A percentile compares a stretch with the other conserved stretches of the same genome.
These are phyloP conservation scores for Macrosteles quadrilineatus DNA, from an alignment of 1,140 invertebrate species.

Conservation along the genomic window DNA sequence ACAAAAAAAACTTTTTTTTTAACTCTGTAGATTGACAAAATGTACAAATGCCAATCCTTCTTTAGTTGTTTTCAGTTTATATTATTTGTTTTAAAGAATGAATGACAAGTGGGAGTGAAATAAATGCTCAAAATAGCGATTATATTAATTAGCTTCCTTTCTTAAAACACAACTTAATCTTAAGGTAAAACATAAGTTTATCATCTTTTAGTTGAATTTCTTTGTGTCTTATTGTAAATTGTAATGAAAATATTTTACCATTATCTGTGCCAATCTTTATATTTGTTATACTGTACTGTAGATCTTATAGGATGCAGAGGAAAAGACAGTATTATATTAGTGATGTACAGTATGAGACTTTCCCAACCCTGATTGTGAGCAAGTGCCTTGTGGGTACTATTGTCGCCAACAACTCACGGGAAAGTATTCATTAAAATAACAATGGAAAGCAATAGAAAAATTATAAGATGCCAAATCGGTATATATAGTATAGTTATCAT, in stretches of 20 bases:
- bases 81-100: neutral
- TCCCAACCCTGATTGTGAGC: constrained; percentile 5
- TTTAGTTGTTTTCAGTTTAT: neutral
- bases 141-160: constrained; percentile 26
- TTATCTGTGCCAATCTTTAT: constrained; percentile 30
- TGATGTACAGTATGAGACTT: constrained; percentile 18
- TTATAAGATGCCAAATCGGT: constrained; percentile 26
- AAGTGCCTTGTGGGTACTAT: constrained; percentile 34
- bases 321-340: constrained; percentile 32
- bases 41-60: constrained; percentile 18
- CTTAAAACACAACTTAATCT: constrained; percentile 8
- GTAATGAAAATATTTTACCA: constrained; percentile 17
- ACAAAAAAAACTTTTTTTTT: too few species aligned
- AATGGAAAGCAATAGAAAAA: constrained; percentile 36
- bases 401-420: constrained; percentile 26
- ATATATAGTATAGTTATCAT: constrained; percentile 29
- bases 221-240: constrained; percentile 13
- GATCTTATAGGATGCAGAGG: constrained; percentile 15
- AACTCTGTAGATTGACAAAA: too few species aligned
- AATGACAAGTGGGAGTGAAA: constrained; percentile 14
- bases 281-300: constrained; percentile 32
- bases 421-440: constrained; percentile 36
- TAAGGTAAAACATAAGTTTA: constrained; percentile 17
- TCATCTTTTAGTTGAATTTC: constrained; percentile 19
- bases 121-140: constrained; percentile 24